Conservation (phyloP, 2,888 invertebrate genomes). For the Rhamnusium bicolor region DNA sequence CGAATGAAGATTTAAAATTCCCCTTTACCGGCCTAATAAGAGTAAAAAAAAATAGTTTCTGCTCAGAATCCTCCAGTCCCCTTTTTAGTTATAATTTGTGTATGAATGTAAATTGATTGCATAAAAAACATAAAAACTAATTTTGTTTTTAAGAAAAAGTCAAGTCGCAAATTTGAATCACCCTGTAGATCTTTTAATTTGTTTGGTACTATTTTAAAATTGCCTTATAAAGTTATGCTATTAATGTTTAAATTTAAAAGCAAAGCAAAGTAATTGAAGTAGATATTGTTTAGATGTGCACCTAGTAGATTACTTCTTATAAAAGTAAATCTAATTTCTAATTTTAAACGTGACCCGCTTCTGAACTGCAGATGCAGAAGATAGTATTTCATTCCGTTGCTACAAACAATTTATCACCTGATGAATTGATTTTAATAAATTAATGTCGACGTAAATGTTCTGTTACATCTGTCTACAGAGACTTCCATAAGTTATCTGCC, state of each 20-base stretch:
- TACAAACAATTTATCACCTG: not conserved
- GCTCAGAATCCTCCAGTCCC: too few relatives aligned
- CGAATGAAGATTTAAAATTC: too few relatives aligned
- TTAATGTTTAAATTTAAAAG: not conserved
- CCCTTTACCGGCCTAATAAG: too few relatives aligned
- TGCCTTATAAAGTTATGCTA: not conserved
- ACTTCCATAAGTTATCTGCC: not conserved
- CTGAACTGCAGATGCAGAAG: not conserved
- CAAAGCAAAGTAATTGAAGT: not conserved
- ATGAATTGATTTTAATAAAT: not conserved
- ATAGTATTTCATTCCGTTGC: not conserved
- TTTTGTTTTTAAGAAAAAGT: too few relatives aligned
- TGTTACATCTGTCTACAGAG: not conserved
- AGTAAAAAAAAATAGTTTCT: too few relatives aligned
- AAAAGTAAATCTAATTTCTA: not conserved
- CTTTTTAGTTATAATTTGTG: too few relatives aligned
- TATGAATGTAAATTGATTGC: too few relatives aligned
- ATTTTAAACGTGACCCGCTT: not conserved
- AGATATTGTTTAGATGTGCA: not conserved
- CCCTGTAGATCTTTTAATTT: not conserved
- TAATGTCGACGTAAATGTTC: not conserved
- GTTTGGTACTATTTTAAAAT: not conserved
- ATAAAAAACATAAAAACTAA: too few relatives aligned
- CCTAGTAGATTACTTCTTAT: not conserved
- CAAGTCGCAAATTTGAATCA: too few relatives aligned